Evolutionary conservation across 2,888 invertebrate species (phyloP).

Genomic region (Pemphredon lugubris): DNA sequence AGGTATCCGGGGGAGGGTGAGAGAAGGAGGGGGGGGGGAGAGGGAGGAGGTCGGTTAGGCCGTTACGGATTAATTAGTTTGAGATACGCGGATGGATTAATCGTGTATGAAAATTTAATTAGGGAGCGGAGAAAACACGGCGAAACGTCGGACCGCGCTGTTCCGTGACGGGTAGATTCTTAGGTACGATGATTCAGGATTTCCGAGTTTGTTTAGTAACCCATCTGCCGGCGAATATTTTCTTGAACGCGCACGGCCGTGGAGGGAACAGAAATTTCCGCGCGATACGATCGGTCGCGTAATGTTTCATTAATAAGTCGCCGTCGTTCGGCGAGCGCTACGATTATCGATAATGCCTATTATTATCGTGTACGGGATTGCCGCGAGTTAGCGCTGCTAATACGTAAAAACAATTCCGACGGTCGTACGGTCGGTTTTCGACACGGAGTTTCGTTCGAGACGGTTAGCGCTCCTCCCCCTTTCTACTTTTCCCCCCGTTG

Average conservation of each 20-base stretch:
- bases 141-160: constrained; percentile 16
- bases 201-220: constrained; percentile 20
- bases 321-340: background rate
- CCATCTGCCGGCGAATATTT: constrained; percentile 18
- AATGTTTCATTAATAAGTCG: constrained; percentile 5
- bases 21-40: no score
- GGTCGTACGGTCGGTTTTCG: constrained; percentile 14
- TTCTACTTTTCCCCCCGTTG: no score
- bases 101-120: constrained; percentile 19
- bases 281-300: background rate
- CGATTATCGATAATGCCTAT: constrained; percentile 2
- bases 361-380: constrained; percentile 2
- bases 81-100: constrained; percentile 26
- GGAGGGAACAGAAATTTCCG: background rate
- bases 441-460: constrained; percentile 35
- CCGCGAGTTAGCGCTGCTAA: background rate
- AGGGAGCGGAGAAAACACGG: constrained; percentile 20
- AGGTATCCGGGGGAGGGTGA: no score
- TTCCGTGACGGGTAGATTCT: constrained; percentile 41
- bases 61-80: constrained; percentile 39
- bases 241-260: no score
- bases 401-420: constrained; percentile 6
- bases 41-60: no score
- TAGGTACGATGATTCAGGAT: constrained; percentile 38
- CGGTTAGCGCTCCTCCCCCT: no score